Base-by-base conservation (phyloP, 2,113 vertebrate species). In the Tupaia tana region DNA sequence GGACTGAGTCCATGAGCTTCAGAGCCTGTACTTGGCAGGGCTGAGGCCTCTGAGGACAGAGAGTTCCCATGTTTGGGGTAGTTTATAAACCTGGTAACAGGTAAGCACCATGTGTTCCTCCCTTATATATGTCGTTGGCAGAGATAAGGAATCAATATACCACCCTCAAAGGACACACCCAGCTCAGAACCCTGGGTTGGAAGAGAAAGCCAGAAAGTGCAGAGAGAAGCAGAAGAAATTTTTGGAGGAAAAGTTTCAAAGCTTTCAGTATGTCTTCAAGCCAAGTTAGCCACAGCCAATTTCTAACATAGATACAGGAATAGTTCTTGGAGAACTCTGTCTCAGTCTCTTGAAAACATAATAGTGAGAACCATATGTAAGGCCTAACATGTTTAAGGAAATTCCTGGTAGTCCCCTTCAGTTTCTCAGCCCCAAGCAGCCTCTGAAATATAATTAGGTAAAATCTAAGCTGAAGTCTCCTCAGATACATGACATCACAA, bases 391-490 rank as follows among this genome's bases (percentile, higher is more conserved):
- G 56, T 61, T 70, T 80, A 89, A 91, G 77, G 71, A 84, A 87
- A 88, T 66, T 91, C 34, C 64, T 92, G 43, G n/a, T 56, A 64
- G 11, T 66, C 0, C 2, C 63, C 18, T 92, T 78, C 74, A 29
- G 7, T 70, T 24, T 63, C 63, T 74, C 27, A n/a, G 73, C 58
- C 69, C 34, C 71, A 91, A 84, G 59, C 19, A 89, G 83, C 69
- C 77, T 92, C 70, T 86, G 70, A 77, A 96, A 96, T 73, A 20
- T 29, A 69, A 77, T 54, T 73, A 92, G 52, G 25, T 67, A 92
- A 74, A 93, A 90, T 79, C 70, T 90, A 82, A 93, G 24, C 64
- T 58, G 34, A 79, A 24, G 8, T 59, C 54, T 90, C 52, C 59
- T 89, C 67, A n/a, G 67, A 95, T 77, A 25, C 78, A 85, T 52